These are phyloP conservation scores for Oreohelix idahoensis DNA, from an alignment of 1,140 invertebrate genomes.

Conservation along the genomic window DNA sequence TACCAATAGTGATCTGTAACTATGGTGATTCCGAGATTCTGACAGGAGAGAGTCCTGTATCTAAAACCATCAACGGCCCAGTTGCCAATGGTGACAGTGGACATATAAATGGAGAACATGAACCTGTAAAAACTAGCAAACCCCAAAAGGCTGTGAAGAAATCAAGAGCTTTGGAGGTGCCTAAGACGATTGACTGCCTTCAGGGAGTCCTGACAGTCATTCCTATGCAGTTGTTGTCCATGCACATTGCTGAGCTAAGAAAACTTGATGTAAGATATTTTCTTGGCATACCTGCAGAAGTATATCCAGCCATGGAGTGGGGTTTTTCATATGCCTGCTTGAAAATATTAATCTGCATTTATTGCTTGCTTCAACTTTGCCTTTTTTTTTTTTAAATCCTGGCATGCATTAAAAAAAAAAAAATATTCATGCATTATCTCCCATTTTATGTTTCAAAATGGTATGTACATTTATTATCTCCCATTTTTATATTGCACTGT, in stretches of 20 bases:
- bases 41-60: slow-evolving; percentile 78
- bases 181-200: slow-evolving; percentile 96
- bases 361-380: neutral
- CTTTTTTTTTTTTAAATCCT: too few relatives aligned
- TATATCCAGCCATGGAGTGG: neutral
- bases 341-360: neutral
- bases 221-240: slow-evolving; percentile 96
- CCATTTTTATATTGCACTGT: too few relatives aligned
- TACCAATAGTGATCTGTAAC: slow-evolving; percentile 96
- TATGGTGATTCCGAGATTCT: slow-evolving; percentile 90
- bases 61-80: slow-evolving; percentile 68
- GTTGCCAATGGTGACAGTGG: neutral
- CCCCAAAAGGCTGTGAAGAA: neutral
- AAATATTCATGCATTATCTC: too few relatives aligned
- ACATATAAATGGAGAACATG: neutral
- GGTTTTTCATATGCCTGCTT: neutral
- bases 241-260: slow-evolving; percentile 96
- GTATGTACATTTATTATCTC: too few relatives aligned
- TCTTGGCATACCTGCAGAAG: neutral
- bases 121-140: neutral
- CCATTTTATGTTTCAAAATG: too few relatives aligned
- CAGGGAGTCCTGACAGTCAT: slow-evolving; percentile 95
- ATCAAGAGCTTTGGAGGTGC: slow-evolving; percentile 70
- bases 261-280: slow-evolving; percentile 87
- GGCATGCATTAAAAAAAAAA: too few relatives aligned